Base-by-base conservation (phyloP, 2,113 vertebrate species). In the Urocolius indicus region DNA sequence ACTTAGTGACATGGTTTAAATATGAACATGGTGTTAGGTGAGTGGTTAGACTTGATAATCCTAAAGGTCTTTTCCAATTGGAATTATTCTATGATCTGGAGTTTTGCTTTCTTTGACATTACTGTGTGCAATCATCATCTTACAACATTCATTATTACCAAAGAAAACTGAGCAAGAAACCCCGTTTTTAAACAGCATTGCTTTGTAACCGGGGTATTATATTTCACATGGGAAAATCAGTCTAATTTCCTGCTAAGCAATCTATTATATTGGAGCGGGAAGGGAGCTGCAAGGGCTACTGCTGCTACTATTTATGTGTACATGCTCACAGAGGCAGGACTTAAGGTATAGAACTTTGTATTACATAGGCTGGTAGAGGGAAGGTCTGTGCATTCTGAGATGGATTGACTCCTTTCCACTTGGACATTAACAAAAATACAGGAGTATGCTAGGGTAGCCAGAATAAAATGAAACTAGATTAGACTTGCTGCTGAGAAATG, bases 171-270 rank as follows among this genome's bases (percentile, higher is more conserved):
- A 75, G 57, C 48, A 9, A 5, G 85, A 93, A 95, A 72, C 17
- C 86, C 66, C n/a, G 24, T 94, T 81, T 69, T 90, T 89, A 93
- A 95, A 92, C 30, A 89, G 73, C n/a, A 63, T 77, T 96, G 72
- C 95, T 94, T 94, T 73, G 82, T 92, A 92, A 88, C 94, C 52
- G 69, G 72, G 29, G 38, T 93, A 52, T 92, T 96, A 38, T 73
- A 76, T 72, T 94, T 93, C 19, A 51, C 87, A 72, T 67, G 81
- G 89, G 89, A 49, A 93, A 89, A 75, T 77, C 11, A 38, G 46
- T 41, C 73, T 73, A 38, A 80, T 93, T 86, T 95, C 90, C 83
- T 92, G 49, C 52, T 75, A 48, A 90, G 76, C 22, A 34, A 52
- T 88, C 55, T 88, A 6, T 79, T 63, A 29, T 26, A 48, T 4